A percentile compares a stretch with the other conserved stretches of the same genome.
These are phyloP conservation scores for Elephantulus edwardii DNA, from an alignment of 2,113 vertebrate species.

Conservation along the genomic window DNA sequence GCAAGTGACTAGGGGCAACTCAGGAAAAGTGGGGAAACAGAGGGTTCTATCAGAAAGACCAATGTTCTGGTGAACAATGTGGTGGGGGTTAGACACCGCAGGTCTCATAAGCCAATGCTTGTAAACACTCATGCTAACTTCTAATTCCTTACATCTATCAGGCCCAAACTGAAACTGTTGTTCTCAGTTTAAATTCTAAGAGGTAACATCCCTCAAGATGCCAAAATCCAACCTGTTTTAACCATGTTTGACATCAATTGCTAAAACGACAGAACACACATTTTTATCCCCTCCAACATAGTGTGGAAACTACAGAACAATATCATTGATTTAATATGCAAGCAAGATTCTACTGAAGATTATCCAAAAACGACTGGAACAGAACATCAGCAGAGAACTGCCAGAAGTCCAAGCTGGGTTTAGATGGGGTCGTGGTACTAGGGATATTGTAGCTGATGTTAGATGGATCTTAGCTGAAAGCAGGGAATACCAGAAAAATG, in stretches of 20 bases:
- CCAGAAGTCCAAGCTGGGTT: too few relatives aligned
- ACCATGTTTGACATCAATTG: background rate
- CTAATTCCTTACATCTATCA: background rate
- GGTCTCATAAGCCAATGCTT: background rate
- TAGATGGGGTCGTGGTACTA: too few relatives aligned
- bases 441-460: too few relatives aligned
- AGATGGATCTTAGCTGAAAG: too few relatives aligned
- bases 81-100: background rate
- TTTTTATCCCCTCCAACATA: constrained; percentile 20
- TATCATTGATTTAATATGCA: too few relatives aligned
- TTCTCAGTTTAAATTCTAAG: constrained; percentile 32
- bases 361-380: too few relatives aligned
- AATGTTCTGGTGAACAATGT: background rate
- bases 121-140: background rate
- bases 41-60: background rate
- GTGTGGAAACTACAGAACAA: too few relatives aligned
- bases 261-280: constrained; percentile 25
- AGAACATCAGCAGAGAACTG: too few relatives aligned
- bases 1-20: background rate
- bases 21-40: background rate
- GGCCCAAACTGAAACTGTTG: constrained; percentile 29
- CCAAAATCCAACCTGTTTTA: constrained; percentile 29
- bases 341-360: too few relatives aligned
- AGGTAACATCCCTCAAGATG: background rate
- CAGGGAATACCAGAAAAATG: too few relatives aligned